Evolutionary conservation across 2,888 invertebrate genomes (phyloP).

Genomic region (Hirtodrosophila histrioides): DNA sequence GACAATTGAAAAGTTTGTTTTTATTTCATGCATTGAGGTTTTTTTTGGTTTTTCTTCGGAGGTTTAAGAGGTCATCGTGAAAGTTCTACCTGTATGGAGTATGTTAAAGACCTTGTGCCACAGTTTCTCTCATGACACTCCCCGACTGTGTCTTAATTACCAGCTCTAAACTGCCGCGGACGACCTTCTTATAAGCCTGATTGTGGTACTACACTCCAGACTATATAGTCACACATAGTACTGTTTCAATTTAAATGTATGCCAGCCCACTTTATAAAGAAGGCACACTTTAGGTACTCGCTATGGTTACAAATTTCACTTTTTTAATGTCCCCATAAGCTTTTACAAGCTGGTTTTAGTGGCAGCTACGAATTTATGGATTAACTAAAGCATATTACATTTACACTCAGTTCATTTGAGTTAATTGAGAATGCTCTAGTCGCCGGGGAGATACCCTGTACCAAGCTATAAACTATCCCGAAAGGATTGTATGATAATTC

Average conservation of each 20-base stretch:
- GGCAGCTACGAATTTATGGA: conserved; percentile 10
- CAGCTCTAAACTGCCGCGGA: conserved; percentile 41
- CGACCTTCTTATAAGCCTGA: conserved; percentile 53
- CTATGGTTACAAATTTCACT: conserved; percentile 64
- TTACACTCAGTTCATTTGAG: conserved; percentile 16
- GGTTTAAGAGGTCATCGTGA: conserved; percentile 36
- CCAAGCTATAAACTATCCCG: no score
- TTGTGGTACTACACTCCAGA: conserved; percentile 16
- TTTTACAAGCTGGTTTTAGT: conserved; percentile 37
- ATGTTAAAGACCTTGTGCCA: conserved; percentile 59
- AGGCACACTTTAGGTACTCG: conserved; percentile 39
- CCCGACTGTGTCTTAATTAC: conserved; percentile 23
- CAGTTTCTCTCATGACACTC: conserved; percentile 53
- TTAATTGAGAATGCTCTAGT: not conserved
- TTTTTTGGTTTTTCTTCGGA: not conserved
- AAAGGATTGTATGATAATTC: no score
- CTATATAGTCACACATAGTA: not conserved
- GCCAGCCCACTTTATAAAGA: conserved; percentile 37
- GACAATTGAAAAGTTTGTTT: conserved; percentile 7
- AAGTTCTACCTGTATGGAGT: conserved; percentile 43
- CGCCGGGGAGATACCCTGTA: not conserved
- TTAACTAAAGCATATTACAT: conserved; percentile 48
- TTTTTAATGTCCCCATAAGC: conserved; percentile 62
- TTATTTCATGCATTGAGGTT: not conserved
- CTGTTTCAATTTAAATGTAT: conserved; percentile 40